Evolutionary conservation across 2,888 invertebrate species (phyloP), one percentile per base, ranked within the genome.

Genomic region (Phaedon cochleariae): DNA sequence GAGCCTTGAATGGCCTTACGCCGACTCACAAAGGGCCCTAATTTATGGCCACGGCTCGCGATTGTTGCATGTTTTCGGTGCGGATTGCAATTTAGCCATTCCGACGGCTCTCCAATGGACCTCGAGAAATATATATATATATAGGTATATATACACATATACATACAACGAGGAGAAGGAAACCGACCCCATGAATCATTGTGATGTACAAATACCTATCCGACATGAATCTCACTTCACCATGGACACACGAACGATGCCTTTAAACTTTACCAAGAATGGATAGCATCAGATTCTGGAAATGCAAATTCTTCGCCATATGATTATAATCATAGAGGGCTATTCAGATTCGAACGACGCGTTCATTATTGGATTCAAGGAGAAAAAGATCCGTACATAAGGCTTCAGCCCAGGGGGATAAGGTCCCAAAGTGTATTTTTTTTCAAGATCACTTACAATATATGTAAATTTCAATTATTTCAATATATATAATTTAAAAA

Each of bases 31-130:
- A 80, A 79, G 80, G 78, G 76, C 74, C 69, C 72, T 80, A 80
- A 82, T 81, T 81, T 81, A 81, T 81, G 71, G 77, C 78, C 71
- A 73, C 76, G 73, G 78, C 73, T 74, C 77, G 79, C 79, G 80
- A 81, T 81, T 81, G 81, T 81, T 81, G 80, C 81, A 81, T 80
- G 81, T 79, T 79, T 64, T 61, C 53, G 55, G 55, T 59, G 58
- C 54, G 53, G 60, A 62, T 52, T 67, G 46, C 67, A 57, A 52
- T 63, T 64, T 60, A 60, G 61, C 57, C 54, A 60, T 60, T 55
- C 49, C 55, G 41, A n/a, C 7, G 34, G 34, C 9, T 34, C 9
- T 12, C 10, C 6, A 7, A 41, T 41, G 41, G 41, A 41, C 41
- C 41, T 15, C 41, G 41, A 41, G 34, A 34, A 34, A 12, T 12